phyloP scores from a whole-genome alignment of 2,113 vertebrate species.

The Dolichallabes microphthalmus region DNA sequence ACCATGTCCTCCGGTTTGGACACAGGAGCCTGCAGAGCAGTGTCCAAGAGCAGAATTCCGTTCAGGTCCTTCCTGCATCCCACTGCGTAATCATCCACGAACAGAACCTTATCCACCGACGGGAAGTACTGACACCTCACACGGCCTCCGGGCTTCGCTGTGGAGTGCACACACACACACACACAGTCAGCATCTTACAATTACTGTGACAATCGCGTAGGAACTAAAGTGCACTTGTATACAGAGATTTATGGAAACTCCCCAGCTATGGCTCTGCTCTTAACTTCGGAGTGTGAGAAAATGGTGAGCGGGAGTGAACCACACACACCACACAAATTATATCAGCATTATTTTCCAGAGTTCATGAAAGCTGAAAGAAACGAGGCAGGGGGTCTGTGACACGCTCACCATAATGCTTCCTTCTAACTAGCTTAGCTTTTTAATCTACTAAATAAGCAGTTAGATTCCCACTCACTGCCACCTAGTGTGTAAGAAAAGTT shows the following conservation, averaged over 20 bases:
- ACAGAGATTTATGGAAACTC: not conserved
- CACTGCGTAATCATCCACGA: conserved; percentile 97
- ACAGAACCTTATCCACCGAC: conserved; percentile 97
- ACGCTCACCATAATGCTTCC: no score
- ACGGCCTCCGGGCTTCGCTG: conserved; percentile 92
- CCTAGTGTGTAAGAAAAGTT: no score
- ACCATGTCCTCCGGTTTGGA: conserved; percentile 94
- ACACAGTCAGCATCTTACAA: not conserved
- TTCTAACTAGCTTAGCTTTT: no score
- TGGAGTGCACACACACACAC: not conserved
- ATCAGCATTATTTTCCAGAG: no score
- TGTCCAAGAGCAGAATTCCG: conserved; percentile 96
- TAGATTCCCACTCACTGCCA: no score
- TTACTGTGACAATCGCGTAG: not conserved
- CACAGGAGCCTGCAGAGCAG: conserved; percentile 95
- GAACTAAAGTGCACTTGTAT: not conserved
- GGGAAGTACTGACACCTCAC: conserved; percentile 98
- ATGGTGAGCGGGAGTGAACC: no score
- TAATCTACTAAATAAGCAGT: no score
- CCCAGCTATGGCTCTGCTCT: no score
- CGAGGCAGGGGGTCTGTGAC: no score
- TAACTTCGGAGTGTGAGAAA: no score
- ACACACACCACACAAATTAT: no score
- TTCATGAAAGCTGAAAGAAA: no score
- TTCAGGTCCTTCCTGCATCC: conserved; percentile 98